Conservation (phyloP, 2,113 vertebrate genomes). For the Lampris incognitus region DNA sequence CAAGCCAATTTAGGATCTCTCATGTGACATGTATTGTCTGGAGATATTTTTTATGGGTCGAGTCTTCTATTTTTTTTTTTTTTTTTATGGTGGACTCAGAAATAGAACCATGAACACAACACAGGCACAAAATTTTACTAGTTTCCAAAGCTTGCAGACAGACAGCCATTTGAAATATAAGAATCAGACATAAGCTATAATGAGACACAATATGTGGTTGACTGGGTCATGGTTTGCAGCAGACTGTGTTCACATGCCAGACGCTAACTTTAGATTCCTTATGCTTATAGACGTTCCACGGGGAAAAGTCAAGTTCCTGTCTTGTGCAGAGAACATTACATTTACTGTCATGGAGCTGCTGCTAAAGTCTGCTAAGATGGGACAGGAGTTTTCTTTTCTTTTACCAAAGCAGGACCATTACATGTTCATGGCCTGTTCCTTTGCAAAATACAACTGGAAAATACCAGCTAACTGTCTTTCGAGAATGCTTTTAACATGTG, state of each 20-base stretch:
- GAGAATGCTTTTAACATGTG: too few relatives aligned
- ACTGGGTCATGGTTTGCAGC: slow-evolving; percentile 57
- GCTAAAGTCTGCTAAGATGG: neutral
- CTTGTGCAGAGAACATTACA: slow-evolving; percentile 9
- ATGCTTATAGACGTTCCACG: slow-evolving; percentile 62
- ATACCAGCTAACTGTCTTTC: neutral
- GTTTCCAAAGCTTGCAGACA: slow-evolving; percentile 55
- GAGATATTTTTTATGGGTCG: slow-evolving; percentile 38
- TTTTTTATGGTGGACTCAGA: slow-evolving; percentile 47
- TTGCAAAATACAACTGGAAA: slow-evolving; percentile 2
- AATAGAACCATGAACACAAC: slow-evolving; percentile 38
- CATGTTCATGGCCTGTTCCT: neutral
- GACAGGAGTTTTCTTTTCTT: slow-evolving; percentile 16
- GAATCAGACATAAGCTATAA: slow-evolving; percentile 60
- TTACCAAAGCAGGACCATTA: neutral
- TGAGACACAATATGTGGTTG: slow-evolving; percentile 73
- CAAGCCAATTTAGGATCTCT: slow-evolving; percentile 23
- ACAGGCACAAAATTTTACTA: slow-evolving; percentile 42
- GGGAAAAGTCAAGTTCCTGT: slow-evolving; percentile 25
- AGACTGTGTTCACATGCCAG: slow-evolving; percentile 48
- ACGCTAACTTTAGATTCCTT: slow-evolving; percentile 62
- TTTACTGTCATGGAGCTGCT: slow-evolving; percentile 1
- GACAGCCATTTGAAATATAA: slow-evolving; percentile 47
- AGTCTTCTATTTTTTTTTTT: neutral
- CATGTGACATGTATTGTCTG: slow-evolving; percentile 39